phyloP scores from a whole-genome alignment of 2,888 invertebrate genomes.

The Leucophenga maculata region DNA sequence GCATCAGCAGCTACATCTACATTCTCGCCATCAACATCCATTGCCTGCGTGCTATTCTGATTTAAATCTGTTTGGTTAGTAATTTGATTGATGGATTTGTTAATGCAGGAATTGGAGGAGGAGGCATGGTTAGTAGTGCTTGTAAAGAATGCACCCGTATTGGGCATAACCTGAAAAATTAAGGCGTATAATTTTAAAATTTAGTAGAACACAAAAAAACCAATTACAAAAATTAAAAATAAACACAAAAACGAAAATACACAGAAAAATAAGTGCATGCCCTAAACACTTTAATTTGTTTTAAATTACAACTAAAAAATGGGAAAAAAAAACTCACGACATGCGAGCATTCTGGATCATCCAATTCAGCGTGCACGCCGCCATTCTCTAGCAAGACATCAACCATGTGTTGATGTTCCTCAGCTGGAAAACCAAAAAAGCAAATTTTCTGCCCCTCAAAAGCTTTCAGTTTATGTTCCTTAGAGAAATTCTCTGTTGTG shows the following conservation, averaged over 20 bases:
- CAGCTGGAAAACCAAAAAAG: conserved; percentile 91
- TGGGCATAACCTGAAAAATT: conserved; percentile 72
- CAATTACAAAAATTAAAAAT: conserved; percentile 24
- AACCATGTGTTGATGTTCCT: conserved; percentile 93
- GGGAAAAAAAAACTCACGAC: conserved; percentile 81
- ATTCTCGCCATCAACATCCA: conserved; percentile 49
- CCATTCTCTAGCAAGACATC: conserved; percentile 90
- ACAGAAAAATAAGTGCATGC: conserved; percentile 41
- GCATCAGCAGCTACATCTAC: conserved; percentile 3
- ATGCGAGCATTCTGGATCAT: conserved; percentile 91
- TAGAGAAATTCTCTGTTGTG: conserved; percentile 79
- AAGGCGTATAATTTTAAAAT: conserved; percentile 36
- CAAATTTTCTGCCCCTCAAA: conserved; percentile 90
- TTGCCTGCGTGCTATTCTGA: conserved; percentile 26
- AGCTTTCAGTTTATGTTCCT: conserved; percentile 85
- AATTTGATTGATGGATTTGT: conserved; percentile 36
- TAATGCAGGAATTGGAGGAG: conserved; percentile 45
- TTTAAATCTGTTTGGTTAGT: conserved; percentile 31
- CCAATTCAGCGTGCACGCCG: conserved; percentile 83
- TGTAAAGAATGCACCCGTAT: conserved; percentile 71
- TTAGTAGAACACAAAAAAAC: conserved; percentile 40
- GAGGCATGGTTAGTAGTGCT: conserved; percentile 56
- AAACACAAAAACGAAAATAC: conserved; percentile 32
- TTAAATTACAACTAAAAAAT: conserved; percentile 33
- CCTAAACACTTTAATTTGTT: conserved; percentile 28